Percentiles rank a stretch among this genome's conserved stretches.
These are phyloP conservation scores for Sternarchorhynchus goeldii DNA, from an alignment of 2,797 vertebrate species.

Conservation along the genomic window DNA sequence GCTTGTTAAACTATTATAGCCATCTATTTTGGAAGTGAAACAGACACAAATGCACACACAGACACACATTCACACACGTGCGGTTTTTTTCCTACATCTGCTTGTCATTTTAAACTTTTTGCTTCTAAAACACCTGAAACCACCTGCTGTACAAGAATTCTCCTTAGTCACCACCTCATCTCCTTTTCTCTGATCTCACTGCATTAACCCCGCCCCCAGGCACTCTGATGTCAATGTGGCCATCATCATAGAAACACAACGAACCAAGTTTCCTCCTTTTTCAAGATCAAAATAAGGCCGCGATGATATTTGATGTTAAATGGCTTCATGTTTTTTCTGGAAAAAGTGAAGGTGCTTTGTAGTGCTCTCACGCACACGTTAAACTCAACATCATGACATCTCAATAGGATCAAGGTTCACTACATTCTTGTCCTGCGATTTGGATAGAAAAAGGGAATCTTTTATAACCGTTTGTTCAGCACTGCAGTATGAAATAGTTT, in stretches of 20 bases:
- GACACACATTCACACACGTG: not conserved
- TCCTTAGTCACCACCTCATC: not conserved
- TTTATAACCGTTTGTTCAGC: not conserved
- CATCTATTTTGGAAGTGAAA: slow-evolving; percentile 7
- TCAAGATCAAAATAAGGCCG: too few species aligned
- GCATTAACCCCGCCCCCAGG: too few species aligned
- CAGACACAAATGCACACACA: not conserved
- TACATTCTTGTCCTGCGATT: slow-evolving; percentile 10
- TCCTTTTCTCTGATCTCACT: slow-evolving; percentile 20
- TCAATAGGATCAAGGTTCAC: slow-evolving; percentile 6
- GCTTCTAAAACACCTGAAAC: not conserved
- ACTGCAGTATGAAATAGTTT: not conserved
- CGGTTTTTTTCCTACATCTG: not conserved
- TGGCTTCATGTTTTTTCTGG: not conserved
- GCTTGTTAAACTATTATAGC: slow-evolving; percentile 31
- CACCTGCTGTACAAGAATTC: not conserved
- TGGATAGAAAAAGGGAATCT: not conserved
- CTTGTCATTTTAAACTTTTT: slow-evolving; percentile 16
- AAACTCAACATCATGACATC: slow-evolving; percentile 23
- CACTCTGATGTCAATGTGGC: too few species aligned
- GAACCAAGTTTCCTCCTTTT: too few species aligned
- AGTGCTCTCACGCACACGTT: slow-evolving; percentile 12
- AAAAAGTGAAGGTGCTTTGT: too few species aligned
- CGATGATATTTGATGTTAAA: too few species aligned
- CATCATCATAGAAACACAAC: too few species aligned